Base-by-base conservation (phyloP, 2,888 invertebrate genomes). In the Philaethria dido region DNA sequence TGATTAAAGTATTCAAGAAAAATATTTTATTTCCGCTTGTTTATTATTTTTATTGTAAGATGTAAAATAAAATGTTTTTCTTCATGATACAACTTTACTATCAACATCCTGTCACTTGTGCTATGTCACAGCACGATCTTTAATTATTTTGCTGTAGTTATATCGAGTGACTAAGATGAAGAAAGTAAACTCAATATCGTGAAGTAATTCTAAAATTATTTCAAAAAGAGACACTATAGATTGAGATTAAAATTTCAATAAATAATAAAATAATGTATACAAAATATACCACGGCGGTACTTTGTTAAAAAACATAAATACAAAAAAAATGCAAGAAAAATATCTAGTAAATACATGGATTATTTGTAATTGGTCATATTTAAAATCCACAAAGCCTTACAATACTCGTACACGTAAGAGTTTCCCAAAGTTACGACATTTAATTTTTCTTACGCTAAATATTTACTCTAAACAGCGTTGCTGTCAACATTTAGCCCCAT, bases 351-450 rank as follows among this genome's bases (percentile, higher is more conserved):
- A 33, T 33, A 33, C 18, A 54, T 54, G 11, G 18, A 33, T 33
- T 29, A 33, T 36, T 22, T 57, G 22, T 9, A 25, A 57, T 57
- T 57, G 57, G 57, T 57, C 57, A 42, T 22, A 16, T 57, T 42
- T 57, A 11, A 22, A 57, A 42, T 42, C 22, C 39, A 42, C 25
- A 57, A 57, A 42, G 2, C 20, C 55, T 57, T 42, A 57, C 3
- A 57, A 42, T 57, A 42, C 29, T 16, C 52, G 29, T 22, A 42
- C 22, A 42, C 22, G 14, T 39, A 57, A 36, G 36, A 22, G 13
- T 39, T 57, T 39, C 42, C 4, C 57, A 57, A 57, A 42, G 42
- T 25, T 42, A 57, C 57, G 22, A 57, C 42, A 57, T 22, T 57
- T 25, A 55, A 20, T 55, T 57, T 0, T 20, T 14, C 14, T 57